phyloP scores from a whole-genome alignment of 2,888 invertebrate species.

The Synanthedon formicaeformis region DNA sequence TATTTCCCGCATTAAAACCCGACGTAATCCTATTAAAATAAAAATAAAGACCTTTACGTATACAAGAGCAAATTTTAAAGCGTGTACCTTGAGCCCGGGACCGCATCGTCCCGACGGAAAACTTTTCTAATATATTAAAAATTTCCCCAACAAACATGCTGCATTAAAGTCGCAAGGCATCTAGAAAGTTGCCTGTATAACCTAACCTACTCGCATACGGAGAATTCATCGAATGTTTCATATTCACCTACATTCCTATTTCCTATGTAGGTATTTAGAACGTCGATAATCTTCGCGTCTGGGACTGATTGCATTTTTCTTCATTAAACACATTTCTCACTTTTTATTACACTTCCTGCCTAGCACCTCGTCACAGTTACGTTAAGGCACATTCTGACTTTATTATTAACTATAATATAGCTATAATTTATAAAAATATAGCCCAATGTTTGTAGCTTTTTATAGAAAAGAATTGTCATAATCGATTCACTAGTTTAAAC shows the following conservation, averaged over 20 bases:
- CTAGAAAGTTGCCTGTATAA: slow-evolving; percentile 26
- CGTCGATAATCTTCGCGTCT: not conserved
- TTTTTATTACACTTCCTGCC: too few relatives aligned
- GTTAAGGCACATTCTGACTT: too few relatives aligned
- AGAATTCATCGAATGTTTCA: slow-evolving; percentile 11
- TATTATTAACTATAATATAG: too few relatives aligned
- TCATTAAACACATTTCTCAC: too few relatives aligned
- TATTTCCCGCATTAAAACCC: slow-evolving; percentile 29
- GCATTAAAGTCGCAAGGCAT: slow-evolving; percentile 29
- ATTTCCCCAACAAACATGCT: slow-evolving; percentile 37
- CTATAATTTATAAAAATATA: too few relatives aligned
- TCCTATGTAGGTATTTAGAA: not conserved
- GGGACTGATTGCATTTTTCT: not conserved
- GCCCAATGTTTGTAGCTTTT: too few relatives aligned
- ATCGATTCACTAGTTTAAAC: too few relatives aligned
- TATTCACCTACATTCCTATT: not conserved
- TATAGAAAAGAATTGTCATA: too few relatives aligned
- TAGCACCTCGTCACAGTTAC: too few relatives aligned
- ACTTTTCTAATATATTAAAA: slow-evolving; percentile 56
- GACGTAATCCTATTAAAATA: slow-evolving; percentile 37
- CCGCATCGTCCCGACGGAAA: slow-evolving; percentile 24
- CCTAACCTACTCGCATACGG: slow-evolving; percentile 11
- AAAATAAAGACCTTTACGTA: slow-evolving; percentile 25
- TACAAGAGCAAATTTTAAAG: slow-evolving; percentile 43
- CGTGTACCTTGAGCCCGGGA: slow-evolving; percentile 21